Percentiles rank a stretch among this genome's conserved stretches.
Evolutionary conservation across 2,797 vertebrate species (phyloP).

Genomic region (Echiichthys vipera): DNA sequence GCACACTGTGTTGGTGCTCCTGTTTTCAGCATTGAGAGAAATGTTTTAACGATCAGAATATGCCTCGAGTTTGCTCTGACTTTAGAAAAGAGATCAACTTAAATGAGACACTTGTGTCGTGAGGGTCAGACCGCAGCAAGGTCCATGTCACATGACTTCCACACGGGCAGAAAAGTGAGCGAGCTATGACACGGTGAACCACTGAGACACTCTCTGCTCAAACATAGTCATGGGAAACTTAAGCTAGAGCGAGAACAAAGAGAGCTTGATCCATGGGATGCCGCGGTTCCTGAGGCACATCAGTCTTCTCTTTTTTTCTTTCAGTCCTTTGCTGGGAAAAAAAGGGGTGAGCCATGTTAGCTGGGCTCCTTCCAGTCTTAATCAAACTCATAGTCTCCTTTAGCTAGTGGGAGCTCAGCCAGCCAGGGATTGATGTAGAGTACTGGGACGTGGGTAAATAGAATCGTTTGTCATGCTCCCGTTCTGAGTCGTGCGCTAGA

Average conservation of each 20-base stretch:
- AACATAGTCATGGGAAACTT: slow-evolving; percentile 85
- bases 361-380: slow-evolving; percentile 79
- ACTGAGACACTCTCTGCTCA: slow-evolving; percentile 78
- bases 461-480: slow-evolving; percentile 80
- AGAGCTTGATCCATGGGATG: slow-evolving; percentile 82
- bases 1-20: neutral
- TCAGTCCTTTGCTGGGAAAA: slow-evolving; percentile 71
- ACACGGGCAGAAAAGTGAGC: slow-evolving; percentile 66
- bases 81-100: slow-evolving; percentile 30
- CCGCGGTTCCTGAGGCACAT: slow-evolving; percentile 79
- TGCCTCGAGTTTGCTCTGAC: slow-evolving; percentile 19
- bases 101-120: slow-evolving; percentile 51
- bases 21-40: slow-evolving; percentile 9
- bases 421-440: slow-evolving; percentile 79
- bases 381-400: slow-evolving; percentile 77
- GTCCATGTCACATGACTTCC: slow-evolving; percentile 75
- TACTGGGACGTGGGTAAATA: slow-evolving; percentile 80
- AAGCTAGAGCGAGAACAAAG: slow-evolving; percentile 81
- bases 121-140: slow-evolving; percentile 53
- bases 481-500: slow-evolving; percentile 57
- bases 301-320: slow-evolving; percentile 59
- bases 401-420: slow-evolving; percentile 77
- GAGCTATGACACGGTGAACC: slow-evolving; percentile 75
- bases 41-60: neutral
- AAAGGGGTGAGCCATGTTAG: slow-evolving; percentile 73